These are phyloP conservation scores for Lynx canadensis DNA, from an alignment of 2,113 vertebrate genomes.

Conservation along the genomic window DNA sequence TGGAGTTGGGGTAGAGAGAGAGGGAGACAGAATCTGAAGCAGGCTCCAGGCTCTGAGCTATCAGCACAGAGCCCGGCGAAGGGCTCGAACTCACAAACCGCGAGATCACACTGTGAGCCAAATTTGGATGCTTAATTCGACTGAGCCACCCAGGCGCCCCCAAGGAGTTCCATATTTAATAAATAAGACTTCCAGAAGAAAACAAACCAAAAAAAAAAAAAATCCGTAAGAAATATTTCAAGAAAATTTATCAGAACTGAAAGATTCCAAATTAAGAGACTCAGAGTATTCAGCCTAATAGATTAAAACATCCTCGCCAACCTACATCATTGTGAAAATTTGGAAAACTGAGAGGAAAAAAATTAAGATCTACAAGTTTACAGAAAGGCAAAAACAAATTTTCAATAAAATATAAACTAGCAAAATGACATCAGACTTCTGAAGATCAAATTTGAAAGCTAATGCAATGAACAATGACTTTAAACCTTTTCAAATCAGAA, in stretches of 20 bases:
- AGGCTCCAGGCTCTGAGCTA: too few species aligned
- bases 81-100: too few species aligned
- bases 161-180: neutral
- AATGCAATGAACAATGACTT: conserved; percentile 2
- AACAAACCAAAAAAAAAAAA: neutral
- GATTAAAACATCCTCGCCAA: neutral
- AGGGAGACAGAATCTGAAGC: too few species aligned
- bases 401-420: neutral
- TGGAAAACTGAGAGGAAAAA: neutral
- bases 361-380: neutral
- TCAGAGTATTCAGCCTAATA: neutral
- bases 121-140: too few species aligned
- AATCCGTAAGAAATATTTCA: neutral
- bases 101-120: too few species aligned
- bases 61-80: too few species aligned
- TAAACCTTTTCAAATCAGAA: neutral
- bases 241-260: conserved; percentile 22
- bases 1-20: too few species aligned
- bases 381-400: conserved; percentile 40
- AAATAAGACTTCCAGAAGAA: neutral
- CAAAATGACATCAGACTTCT: conserved; percentile 14
- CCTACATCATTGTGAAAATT: neutral
- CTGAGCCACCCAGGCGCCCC: too few species aligned
- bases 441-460: neutral
- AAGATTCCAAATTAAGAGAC: conserved; percentile 28